Evolutionary conservation across 2,888 invertebrate genomes (phyloP).

Genomic region (Epirrhoe alternata): DNA sequence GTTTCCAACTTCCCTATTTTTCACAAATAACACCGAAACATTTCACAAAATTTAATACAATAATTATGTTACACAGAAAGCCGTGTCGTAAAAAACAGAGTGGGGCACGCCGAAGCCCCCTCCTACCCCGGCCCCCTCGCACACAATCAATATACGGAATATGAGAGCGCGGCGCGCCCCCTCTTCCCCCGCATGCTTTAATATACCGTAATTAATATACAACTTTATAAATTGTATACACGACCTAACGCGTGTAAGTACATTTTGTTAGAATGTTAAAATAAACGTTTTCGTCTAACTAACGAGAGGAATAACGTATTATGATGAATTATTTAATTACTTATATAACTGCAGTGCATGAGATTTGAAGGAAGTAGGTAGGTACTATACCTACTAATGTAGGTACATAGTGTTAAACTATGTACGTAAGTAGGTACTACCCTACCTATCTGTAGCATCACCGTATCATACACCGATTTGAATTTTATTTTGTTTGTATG

Average conservation of each 20-base stretch:
- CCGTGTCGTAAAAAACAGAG: constrained; percentile 86
- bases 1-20: constrained; percentile 80
- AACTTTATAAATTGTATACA: constrained; percentile 80
- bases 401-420: background rate
- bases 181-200: constrained; percentile 85
- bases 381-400: background rate
- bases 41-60: constrained; percentile 85
- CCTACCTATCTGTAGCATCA: too few relatives aligned
- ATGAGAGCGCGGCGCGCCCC: constrained; percentile 85
- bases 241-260: constrained; percentile 66
- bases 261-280: constrained; percentile 33
- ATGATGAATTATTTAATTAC: constrained; percentile 26
- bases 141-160: constrained; percentile 86
- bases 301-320: constrained; percentile 2
- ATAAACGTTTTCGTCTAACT: constrained; percentile 9
- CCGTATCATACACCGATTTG: too few relatives aligned
- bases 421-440: background rate
- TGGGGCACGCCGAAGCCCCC: constrained; percentile 86
- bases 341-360: constrained; percentile 39
- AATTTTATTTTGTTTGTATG: too few relatives aligned
- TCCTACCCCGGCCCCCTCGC: constrained; percentile 84
- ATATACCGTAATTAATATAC: constrained; percentile 85
- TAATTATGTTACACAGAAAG: constrained; percentile 86
- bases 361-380: constrained; percentile 25
- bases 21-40: constrained; percentile 84